phyloP scores from a whole-genome alignment of 37 sponge, comb jelly and placozoan genomes.

The Bolinopsis microptera region DNA sequence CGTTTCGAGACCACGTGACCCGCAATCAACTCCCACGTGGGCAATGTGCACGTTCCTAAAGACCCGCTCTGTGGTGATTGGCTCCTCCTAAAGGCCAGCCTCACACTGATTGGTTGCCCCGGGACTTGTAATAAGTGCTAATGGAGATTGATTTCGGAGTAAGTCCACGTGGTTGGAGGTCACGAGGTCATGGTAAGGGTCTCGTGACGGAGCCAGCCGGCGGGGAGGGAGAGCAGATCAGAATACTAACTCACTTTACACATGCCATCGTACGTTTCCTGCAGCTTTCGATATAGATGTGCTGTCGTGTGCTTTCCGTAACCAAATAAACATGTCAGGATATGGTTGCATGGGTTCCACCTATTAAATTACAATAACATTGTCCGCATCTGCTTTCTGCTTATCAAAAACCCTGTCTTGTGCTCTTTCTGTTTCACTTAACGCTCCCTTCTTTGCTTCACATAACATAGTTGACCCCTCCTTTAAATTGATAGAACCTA shows the following conservation, averaged over 20 bases:
- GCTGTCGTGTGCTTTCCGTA: no score
- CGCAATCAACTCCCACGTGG: not conserved
- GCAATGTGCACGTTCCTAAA: not conserved
- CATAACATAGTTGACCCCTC: no score
- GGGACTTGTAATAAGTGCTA: not conserved
- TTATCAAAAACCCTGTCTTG: no score
- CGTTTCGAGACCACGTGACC: not conserved
- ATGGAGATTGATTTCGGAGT: not conserved
- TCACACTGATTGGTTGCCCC: not conserved
- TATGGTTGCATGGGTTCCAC: no score
- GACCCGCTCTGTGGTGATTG: no score
- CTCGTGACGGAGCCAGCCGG: not conserved
- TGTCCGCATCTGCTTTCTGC: no score
- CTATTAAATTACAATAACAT: no score
- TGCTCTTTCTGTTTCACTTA: no score
- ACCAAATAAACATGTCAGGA: no score
- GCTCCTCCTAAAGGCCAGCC: not conserved
- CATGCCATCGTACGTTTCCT: not conserved
- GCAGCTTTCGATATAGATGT: no score
- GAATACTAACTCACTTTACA: not conserved
- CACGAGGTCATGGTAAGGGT: not conserved
- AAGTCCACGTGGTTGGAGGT: not conserved
- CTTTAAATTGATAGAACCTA: no score
- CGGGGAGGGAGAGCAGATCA: not conserved
- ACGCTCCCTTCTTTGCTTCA: no score